Evolutionary conservation across 2,797 vertebrate genomes (phyloP).

Genomic region (Huso huso): DNA sequence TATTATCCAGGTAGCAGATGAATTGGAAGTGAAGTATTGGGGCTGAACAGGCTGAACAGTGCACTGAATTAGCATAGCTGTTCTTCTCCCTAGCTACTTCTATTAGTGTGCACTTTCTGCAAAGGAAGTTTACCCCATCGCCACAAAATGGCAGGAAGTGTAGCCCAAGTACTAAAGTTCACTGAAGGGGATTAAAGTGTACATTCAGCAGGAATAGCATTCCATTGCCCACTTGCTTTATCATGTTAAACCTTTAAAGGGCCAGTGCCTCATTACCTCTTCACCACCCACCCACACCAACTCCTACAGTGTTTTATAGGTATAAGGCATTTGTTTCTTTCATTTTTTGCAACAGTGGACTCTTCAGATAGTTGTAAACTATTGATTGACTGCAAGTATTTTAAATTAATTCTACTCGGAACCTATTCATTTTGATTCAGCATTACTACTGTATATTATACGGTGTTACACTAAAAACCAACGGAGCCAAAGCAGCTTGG

Average conservation of each 20-base stretch:
- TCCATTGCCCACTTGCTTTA: constrained; percentile 8
- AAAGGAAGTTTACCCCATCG: background rate
- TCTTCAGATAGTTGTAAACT: no score
- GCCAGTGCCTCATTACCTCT: background rate
- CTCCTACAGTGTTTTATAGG: no score
- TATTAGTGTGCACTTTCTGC: background rate
- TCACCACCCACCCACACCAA: background rate
- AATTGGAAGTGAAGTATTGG: constrained; percentile 22
- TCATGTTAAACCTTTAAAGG: constrained; percentile 13
- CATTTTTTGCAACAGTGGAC: no score
- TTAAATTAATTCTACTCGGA: no score
- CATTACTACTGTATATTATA: no score
- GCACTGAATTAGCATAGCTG: constrained; percentile 20
- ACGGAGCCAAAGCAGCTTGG: no score
- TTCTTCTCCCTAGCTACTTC: constrained; percentile 8
- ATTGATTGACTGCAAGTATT: no score
- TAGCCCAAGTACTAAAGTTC: constrained; percentile 22
- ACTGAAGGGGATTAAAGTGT: constrained; percentile 33
- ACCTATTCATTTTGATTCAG: no score
- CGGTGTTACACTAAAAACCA: no score
- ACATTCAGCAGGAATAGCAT: constrained; percentile 29
- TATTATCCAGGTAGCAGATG: constrained; percentile 15
- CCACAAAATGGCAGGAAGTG: constrained; percentile 28
- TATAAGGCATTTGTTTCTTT: no score
- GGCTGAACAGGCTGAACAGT: constrained; percentile 25